Base-by-base conservation (phyloP, 2,113 vertebrate genomes). In the Dicrurus megarhynchus region DNA sequence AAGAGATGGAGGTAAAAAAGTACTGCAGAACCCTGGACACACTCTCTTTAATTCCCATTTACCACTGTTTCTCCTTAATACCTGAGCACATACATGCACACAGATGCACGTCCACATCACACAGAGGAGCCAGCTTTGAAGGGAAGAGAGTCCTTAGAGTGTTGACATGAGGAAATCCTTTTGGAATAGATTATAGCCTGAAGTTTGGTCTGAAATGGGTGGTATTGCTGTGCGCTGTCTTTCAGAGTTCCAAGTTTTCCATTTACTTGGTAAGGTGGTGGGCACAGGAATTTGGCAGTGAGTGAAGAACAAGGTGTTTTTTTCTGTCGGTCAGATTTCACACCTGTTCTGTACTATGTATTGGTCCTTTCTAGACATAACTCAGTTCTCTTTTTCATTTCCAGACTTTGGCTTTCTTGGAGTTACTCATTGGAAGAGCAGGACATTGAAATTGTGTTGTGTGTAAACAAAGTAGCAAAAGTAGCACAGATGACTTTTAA, bases 31-130 rank as follows among this genome's bases (percentile, higher is more conserved):
- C 8, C 6, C 14, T 53, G 28, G 41, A 13, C 7, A 42, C 23
- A 39, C 22, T 11, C 37, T 21, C 16, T 75, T 37, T 12, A n/a
- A 4, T 55, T 92, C 30, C 11, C 30, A 19, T 53, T 28, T 19
- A 1, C 12, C 63, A 7, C 11, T 26, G 42, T 49, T 78, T 53
- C 9, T 68, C 10, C 11, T 46, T 35, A 21, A 19, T 12, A 3
- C 16, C 6, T 7, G n/a, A 39, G 30, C 63, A 16, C 10, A 1
- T 16, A 1, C 2, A 0, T 53, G 35, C 37, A 24, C 44, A 30
- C 21, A 44, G 44, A 13, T 53, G 16, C 32, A 19, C 1, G 1
- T 44, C 14, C 28, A 27, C 33, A 10, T 39, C 33, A 26, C 16
- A 19, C 35, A 60, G 53, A 35, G 75, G 7, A 76, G 16, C 39